Evolutionary conservation across 2,888 invertebrate genomes (phyloP).

Genomic region (Drosophila paranaensis): DNA sequence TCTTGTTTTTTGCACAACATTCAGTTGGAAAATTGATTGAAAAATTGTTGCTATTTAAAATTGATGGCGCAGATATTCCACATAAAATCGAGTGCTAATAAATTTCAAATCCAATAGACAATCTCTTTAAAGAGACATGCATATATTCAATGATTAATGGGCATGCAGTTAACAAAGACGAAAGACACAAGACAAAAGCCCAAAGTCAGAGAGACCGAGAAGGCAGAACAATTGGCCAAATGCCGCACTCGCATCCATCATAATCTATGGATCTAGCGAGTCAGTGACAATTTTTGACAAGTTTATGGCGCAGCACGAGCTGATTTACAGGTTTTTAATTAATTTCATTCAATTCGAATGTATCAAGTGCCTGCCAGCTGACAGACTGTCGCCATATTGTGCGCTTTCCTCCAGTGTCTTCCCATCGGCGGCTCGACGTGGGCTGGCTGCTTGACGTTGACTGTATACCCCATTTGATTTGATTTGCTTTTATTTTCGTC

Average conservation of each 20-base stretch:
- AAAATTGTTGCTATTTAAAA: conserved; percentile 34
- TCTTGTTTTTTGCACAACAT: not conserved
- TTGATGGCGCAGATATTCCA: conserved; percentile 42
- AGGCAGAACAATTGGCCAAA: conserved; percentile 62
- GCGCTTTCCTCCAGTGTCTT: conserved; percentile 29
- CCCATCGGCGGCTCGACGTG: conserved; percentile 36
- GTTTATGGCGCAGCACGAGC: conserved; percentile 54
- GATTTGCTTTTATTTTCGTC: conserved; percentile 14
- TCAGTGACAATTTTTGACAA: conserved; percentile 42
- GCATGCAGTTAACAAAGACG: conserved; percentile 50
- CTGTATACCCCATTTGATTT: conserved; percentile 31
- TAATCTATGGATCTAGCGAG: conserved; percentile 47
- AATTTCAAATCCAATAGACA: conserved; percentile 59
- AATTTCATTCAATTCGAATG: conserved; percentile 71
- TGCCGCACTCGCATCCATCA: conserved; percentile 67
- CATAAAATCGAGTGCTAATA: conserved; percentile 66
- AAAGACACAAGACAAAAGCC: conserved; percentile 7
- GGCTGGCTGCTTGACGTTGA: conserved; percentile 46
- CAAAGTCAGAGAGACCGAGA: no score
- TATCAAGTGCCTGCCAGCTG: conserved; percentile 53
- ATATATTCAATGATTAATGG: conserved; percentile 58
- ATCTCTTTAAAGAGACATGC: conserved; percentile 11
- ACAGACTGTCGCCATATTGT: conserved; percentile 42
- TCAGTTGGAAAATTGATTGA: conserved; percentile 12
- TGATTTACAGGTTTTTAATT: conserved; percentile 79